Evolutionary conservation across 2,888 invertebrate genomes (phyloP).

Genomic region (Aspidapion aeneum): DNA sequence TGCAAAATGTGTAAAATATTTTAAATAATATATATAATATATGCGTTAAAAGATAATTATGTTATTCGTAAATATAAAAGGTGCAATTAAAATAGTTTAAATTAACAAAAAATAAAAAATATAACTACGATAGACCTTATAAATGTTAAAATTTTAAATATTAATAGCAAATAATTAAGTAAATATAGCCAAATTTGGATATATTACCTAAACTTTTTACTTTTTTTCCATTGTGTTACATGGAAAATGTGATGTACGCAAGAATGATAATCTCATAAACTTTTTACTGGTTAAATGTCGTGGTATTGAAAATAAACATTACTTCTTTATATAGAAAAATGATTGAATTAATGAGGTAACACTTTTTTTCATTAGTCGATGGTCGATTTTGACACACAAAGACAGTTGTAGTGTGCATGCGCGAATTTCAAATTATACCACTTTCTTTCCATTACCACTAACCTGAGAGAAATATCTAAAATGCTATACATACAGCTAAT

Average conservation of each 20-base stretch:
- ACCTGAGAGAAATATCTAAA: constrained; percentile 49
- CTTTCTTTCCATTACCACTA: constrained; percentile 46
- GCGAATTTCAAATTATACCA: too few species aligned
- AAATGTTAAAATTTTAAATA: not conserved
- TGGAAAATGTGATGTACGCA: not conserved
- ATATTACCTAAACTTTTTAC: constrained; percentile 19
- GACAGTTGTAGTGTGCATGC: constrained; percentile 48
- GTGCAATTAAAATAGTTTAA: constrained; percentile 7
- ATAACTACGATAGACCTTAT: constrained; percentile 12
- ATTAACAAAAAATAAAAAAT: constrained; percentile 10
- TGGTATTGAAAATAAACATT: not conserved
- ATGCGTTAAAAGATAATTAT: constrained; percentile 16
- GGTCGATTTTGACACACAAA: constrained; percentile 46
- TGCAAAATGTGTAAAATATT: constrained; percentile 6
- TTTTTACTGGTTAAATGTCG: not conserved
- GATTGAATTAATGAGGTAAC: not conserved
- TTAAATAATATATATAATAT: not conserved
- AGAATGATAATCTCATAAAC: constrained; percentile 20
- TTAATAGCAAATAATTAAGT: constrained; percentile 34
- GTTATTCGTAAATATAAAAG: constrained; percentile 6
- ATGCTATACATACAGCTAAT: constrained; percentile 52
- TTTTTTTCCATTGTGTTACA: not conserved
- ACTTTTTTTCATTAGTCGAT: constrained; percentile 31
- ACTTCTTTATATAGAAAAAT: not conserved
- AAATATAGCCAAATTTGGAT: constrained; percentile 36